Conservation (phyloP, 1,140 invertebrate species). For the Drosophila athabasca region DNA sequence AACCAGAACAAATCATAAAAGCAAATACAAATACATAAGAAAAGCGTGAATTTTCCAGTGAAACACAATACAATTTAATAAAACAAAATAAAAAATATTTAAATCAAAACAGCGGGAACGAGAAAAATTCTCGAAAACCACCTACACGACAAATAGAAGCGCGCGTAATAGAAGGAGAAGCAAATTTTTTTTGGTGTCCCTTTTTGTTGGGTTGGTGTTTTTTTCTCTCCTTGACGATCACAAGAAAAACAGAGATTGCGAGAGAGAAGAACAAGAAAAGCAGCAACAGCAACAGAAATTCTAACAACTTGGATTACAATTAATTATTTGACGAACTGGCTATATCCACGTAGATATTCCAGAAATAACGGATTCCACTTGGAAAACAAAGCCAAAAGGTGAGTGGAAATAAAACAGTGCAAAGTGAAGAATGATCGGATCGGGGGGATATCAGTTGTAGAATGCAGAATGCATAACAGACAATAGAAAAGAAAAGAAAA, state of each 20-base stretch:
- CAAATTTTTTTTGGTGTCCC: slow-evolving; percentile 46
- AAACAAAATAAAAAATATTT: not conserved
- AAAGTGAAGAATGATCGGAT: not conserved
- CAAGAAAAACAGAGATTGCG: slow-evolving; percentile 11
- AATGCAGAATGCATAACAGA: not conserved
- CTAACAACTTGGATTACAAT: slow-evolving; percentile 59
- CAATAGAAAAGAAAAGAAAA: not conserved
- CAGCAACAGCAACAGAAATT: slow-evolving; percentile 7
- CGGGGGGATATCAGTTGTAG: not conserved
- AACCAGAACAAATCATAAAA: slow-evolving; percentile 1
- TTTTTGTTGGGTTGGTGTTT: slow-evolving; percentile 50
- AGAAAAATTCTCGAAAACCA: not conserved
- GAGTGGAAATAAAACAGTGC: not conserved
- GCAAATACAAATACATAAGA: not conserved
- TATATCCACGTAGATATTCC: slow-evolving; percentile 4
- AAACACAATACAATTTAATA: not conserved
- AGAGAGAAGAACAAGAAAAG: slow-evolving; percentile 22
- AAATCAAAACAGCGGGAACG: not conserved
- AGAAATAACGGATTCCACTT: slow-evolving; percentile 1
- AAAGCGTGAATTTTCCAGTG: slow-evolving; percentile 3
- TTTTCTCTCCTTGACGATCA: not conserved
- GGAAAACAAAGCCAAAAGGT: not conserved
- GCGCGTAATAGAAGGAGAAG: slow-evolving; percentile 13
- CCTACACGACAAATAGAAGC: slow-evolving; percentile 15
- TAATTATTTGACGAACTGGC: slow-evolving; percentile 23